phyloP scores from a whole-genome alignment of 1,140 invertebrate species.

The Tetramorium alpestre region DNA sequence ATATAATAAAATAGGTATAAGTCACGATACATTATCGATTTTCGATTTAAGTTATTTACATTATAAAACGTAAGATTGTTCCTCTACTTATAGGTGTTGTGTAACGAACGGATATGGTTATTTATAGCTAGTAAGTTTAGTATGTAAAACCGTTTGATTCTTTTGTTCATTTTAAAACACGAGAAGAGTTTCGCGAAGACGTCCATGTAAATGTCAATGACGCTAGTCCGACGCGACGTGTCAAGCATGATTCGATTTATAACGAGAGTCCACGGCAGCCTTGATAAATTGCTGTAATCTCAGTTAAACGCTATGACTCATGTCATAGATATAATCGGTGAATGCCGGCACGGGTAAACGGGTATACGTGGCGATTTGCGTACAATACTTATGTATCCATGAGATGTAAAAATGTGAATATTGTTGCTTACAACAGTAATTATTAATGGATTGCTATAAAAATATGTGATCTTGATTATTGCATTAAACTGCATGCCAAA shows the following conservation, averaged over 20 bases:
- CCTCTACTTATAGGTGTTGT: background rate
- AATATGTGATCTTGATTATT: background rate
- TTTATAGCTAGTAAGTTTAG: background rate
- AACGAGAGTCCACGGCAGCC: conserved; percentile 27
- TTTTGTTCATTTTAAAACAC: conserved; percentile 10
- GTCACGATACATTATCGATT: background rate
- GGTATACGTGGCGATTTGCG: background rate
- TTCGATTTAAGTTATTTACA: background rate
- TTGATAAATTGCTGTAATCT: conserved; percentile 69
- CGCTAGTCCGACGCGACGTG: background rate
- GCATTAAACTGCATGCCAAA: background rate
- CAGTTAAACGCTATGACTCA: conserved; percentile 65
- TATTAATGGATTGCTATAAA: background rate
- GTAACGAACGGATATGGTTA: background rate
- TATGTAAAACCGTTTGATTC: background rate
- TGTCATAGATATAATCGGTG: conserved; percentile 46
- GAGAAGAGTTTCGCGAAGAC: background rate
- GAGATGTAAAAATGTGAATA: background rate
- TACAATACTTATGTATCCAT: background rate
- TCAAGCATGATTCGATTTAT: conserved; percentile 25
- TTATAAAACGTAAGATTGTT: background rate
- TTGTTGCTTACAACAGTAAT: background rate
- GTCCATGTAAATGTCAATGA: conserved; percentile 5
- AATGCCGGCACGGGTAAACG: background rate
- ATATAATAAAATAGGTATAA: background rate